These are phyloP conservation scores for Himalopsyche anomala DNA, from an alignment of 2,888 invertebrate species.

Conservation along the genomic window DNA sequence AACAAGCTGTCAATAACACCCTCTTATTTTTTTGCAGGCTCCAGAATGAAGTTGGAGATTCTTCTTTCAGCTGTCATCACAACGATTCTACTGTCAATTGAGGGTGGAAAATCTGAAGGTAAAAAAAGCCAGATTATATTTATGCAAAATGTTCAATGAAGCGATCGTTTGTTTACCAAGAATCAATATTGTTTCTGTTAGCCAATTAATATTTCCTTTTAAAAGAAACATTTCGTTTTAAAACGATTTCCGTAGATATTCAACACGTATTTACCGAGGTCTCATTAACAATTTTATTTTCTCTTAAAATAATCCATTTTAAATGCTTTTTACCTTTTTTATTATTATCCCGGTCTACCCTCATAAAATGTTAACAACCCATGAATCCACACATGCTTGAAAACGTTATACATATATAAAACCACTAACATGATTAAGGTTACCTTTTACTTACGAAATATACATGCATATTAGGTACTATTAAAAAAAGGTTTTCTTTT, in stretches of 20 bases:
- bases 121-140: not conserved
- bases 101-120: slow-evolving; percentile 26
- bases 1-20: not conserved
- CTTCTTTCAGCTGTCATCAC: slow-evolving; percentile 28
- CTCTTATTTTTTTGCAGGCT: slow-evolving; percentile 17
- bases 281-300: slow-evolving; percentile 47
- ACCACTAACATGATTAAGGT: slow-evolving; percentile 38
- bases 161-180: too few relatives aligned
- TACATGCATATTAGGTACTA: slow-evolving; percentile 43
- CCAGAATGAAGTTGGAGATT: slow-evolving; percentile 14
- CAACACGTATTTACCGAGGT: not conserved
- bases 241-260: not conserved
- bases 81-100: slow-evolving; percentile 12
- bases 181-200: not conserved
- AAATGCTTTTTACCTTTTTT: slow-evolving; percentile 43
- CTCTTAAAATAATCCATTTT: slow-evolving; percentile 48
- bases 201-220: not conserved
- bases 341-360: slow-evolving; percentile 36
- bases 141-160: too few relatives aligned
- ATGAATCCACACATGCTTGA: slow-evolving; percentile 41
- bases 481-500: slow-evolving; percentile 41
- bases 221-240: not conserved
- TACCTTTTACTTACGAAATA: slow-evolving; percentile 35
- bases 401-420: slow-evolving; percentile 40
- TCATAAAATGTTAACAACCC: slow-evolving; percentile 49